These are phyloP conservation scores for Ciconia maguari DNA, from an alignment of 2,113 vertebrate genomes.

Conservation along the genomic window DNA sequence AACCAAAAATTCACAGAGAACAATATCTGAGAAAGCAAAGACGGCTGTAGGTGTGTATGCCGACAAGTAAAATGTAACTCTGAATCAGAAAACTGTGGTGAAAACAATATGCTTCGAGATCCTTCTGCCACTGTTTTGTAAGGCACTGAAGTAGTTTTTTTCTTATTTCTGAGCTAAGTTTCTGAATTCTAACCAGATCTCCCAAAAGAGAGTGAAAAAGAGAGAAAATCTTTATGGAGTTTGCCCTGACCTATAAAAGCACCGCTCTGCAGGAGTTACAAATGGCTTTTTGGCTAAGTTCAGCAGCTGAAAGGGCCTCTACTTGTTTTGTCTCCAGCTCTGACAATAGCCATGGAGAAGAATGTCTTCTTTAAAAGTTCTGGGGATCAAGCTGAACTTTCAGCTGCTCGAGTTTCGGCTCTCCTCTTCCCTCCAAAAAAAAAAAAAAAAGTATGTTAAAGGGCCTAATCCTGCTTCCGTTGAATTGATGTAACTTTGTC, in stretches of 20 bases:
- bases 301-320: slow-evolving; percentile 58
- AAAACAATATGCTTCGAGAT: not conserved
- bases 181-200: slow-evolving; percentile 5
- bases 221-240: slow-evolving; percentile 40
- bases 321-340: slow-evolving; percentile 56
- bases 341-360: slow-evolving; percentile 59
- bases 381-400: slow-evolving; percentile 61
- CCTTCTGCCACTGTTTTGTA: not conserved
- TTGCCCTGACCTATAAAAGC: slow-evolving; percentile 61
- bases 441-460: not conserved
- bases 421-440: not conserved
- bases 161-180: slow-evolving; percentile 1
- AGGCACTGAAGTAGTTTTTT: not conserved
- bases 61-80: not conserved
- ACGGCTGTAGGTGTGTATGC: accelerated
- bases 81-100: not conserved
- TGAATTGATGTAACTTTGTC: not conserved
- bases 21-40: not conserved
- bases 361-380: slow-evolving; percentile 67
- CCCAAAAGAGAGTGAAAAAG: slow-evolving; percentile 7
- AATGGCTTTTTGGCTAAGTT: slow-evolving; percentile 67
- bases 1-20: not conserved
- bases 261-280: slow-evolving; percentile 46
- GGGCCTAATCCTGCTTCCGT: not conserved
- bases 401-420: not conserved